Base-by-base conservation (phyloP, 2,113 vertebrate genomes). In the Cariama cristata region DNA sequence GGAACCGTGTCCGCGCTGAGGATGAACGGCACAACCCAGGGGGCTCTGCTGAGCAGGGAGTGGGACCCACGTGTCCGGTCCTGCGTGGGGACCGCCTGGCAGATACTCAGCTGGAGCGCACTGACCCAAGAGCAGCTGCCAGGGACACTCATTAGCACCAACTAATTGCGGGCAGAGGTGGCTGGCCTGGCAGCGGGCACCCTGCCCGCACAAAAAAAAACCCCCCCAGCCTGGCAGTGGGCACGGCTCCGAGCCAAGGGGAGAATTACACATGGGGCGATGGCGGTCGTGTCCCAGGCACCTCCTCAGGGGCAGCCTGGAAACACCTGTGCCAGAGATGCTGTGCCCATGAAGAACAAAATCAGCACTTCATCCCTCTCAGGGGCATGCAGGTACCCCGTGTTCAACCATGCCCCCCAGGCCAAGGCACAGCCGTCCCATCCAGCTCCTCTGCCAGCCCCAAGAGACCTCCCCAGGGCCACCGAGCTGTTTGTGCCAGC, bases 1-100 rank as follows among this genome's bases (percentile, higher is more conserved):
- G 45, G 30, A 47, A 20, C 20, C 26, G 19, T 0, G 2, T 38
- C 73, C 2, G 0, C 0, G 0, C 0, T 82, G 71, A 88, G 26
- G 58, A 67, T 14, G 17, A n/a, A 28, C 1, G 1, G 30, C 55
- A 69, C 68, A 67, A 38, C 5, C 0, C 0, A 86, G 58, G 53
- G 33, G 76, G 71, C 58, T 64, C 60, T 9, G 7, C 66, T 0
- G 2, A 83, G 85, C 4, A 1, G 19, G 40, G 20, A 68, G 32
- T 6, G 8, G 26, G 42, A 90, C 27, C 42, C 69, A 30, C 0
- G 0, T 0, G 0, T 12, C 55, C 2, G 0, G 18, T 30, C 49
- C 50, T 6, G 5, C 0, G 0, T 8, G 5, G 15, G 23, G 5
- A 72, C 3, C 4, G 6, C 55, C 82, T 64, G 52, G 35, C 30